Conservation (phyloP, 2,113 vertebrate genomes). For the Silurus glanis region DNA sequence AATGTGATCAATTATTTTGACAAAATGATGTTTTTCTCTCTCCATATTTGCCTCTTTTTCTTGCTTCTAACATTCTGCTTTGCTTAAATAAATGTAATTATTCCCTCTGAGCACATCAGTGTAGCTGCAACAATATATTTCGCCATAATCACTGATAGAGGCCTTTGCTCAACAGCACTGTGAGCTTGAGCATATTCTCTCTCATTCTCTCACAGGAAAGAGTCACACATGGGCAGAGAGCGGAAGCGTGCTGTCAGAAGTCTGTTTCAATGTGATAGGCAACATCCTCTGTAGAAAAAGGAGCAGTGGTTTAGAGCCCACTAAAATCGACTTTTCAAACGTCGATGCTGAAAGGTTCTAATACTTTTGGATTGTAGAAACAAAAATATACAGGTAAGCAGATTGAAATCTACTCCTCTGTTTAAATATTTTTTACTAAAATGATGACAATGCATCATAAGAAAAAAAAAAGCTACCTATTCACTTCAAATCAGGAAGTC, state of each 20-base stretch:
- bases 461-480: background rate
- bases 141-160: background rate
- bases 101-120: background rate
- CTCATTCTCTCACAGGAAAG: slow-evolving; percentile 48
- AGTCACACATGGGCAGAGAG: slow-evolving; percentile 54
- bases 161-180: background rate
- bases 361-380: background rate
- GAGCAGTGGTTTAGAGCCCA: slow-evolving; percentile 12
- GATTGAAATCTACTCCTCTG: background rate
- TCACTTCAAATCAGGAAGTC: slow-evolving; percentile 22
- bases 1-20: background rate
- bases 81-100: background rate
- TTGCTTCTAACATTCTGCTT: background rate
- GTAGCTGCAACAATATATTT: background rate
- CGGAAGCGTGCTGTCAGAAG: slow-evolving; percentile 65
- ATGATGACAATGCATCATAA: background rate
- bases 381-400: slow-evolving; percentile 25
- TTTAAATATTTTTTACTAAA: background rate
- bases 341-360: background rate
- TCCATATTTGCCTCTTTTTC: background rate
- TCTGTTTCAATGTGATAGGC: slow-evolving; percentile 46
- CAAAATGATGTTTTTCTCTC: no score
- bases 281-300: slow-evolving; percentile 65
- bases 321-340: background rate
- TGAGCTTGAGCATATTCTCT: slow-evolving; percentile 3